A percentile compares a stretch with the other conserved stretches of the same genome.
phyloP scores from a whole-genome alignment of 2,113 vertebrate genomes.

The Esox niger region DNA sequence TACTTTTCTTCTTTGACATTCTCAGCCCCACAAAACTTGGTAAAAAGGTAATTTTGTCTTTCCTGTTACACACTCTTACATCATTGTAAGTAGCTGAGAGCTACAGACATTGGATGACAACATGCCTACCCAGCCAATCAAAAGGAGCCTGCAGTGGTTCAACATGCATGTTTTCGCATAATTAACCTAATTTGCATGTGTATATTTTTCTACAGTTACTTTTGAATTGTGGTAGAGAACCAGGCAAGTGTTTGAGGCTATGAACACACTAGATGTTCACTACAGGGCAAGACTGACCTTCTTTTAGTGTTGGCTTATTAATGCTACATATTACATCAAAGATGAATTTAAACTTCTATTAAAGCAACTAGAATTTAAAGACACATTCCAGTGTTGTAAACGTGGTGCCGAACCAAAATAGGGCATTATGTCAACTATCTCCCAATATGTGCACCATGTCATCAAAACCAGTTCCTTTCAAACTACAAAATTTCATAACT shows the following conservation, averaged over 20 bases:
- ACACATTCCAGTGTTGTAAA: too few species aligned
- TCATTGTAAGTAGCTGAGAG: slow-evolving; percentile 67
- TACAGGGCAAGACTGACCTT: slow-evolving; percentile 44
- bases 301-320: slow-evolving; percentile 47
- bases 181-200: slow-evolving; percentile 68
- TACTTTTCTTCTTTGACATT: slow-evolving; percentile 9
- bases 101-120: slow-evolving; percentile 63
- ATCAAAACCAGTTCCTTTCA: too few species aligned
- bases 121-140: slow-evolving; percentile 64
- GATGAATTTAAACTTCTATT: not conserved
- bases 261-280: slow-evolving; percentile 48
- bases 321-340: slow-evolving; percentile 25
- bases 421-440: too few species aligned
- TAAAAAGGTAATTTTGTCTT: not conserved
- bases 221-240: slow-evolving; percentile 57
- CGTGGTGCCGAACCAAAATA: too few species aligned
- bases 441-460: too few species aligned
- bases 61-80: slow-evolving; percentile 66
- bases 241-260: slow-evolving; percentile 63
- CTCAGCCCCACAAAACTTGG: slow-evolving; percentile 17
- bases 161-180: slow-evolving; percentile 52
- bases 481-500: too few species aligned
- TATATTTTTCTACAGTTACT: slow-evolving; percentile 37
- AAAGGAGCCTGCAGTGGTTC: slow-evolving; percentile 50
- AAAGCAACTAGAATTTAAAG: too few species aligned